Base-by-base conservation (phyloP, 2,888 invertebrate genomes). In the Germaria angustata region DNA sequence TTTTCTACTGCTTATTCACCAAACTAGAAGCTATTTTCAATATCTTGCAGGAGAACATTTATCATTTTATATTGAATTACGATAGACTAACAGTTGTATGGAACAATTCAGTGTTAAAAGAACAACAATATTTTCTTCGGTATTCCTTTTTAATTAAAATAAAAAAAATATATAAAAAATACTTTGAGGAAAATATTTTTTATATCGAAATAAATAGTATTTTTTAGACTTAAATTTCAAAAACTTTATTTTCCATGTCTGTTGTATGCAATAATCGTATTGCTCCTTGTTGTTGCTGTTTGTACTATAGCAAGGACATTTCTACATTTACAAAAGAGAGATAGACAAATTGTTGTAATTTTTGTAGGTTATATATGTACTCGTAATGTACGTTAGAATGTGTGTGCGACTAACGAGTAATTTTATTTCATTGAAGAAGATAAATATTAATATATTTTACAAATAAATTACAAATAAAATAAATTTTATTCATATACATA, bases 361-460 rank as follows among this genome's bases (percentile, higher is more conserved):
- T 61, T 41, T 57, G 24, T 28, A 22, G 9, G 39, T 63, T 44
- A 4, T 41, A 8, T 20, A 17, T n/a, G n/a, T n/a, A n/a, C n/a
- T n/a, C n/a, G n/a, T n/a, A n/a, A 39, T 1, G n/a, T 36, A 59
- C n/a, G 11, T 46, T 22, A 2, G 49, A n/a, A 22, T 49, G 53
- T 5, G 22, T 49, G 57, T 36, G 36, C 49, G 11, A 28, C 15
- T n/a, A n/a, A n/a, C n/a, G n/a, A 22, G 44, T 22, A 34, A 34
- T 39, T 63, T 61, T 72, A 28, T 65, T 65, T 63, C 24, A 73
- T 34, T 49, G 0, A 51, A 51, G 32, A 51, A 63, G 9, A 63
- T 53, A 53, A 73, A 73, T 41, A 63, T 53, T n/a, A n/a, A n/a
- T 17, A 51, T 39, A 39, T 68, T 39, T 44, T 17, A 32, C 5